phyloP scores from a whole-genome alignment of 2,113 vertebrate genomes.

The Cnemophilus loriae region DNA sequence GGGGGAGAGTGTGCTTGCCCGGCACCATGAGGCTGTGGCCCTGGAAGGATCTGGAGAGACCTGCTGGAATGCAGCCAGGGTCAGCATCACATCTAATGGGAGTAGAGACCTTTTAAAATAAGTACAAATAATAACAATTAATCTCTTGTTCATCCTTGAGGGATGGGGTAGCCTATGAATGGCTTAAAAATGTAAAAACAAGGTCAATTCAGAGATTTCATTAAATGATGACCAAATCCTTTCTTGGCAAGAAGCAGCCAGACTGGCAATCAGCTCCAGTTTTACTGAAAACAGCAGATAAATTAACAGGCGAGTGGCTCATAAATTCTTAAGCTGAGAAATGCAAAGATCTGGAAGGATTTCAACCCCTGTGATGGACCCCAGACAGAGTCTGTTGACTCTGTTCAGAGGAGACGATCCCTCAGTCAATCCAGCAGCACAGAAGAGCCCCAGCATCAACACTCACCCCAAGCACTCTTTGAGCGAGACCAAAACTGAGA shows the following conservation, averaged over 20 bases:
- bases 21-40: accelerated
- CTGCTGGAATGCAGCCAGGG: not conserved
- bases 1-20: not conserved
- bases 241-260: not conserved
- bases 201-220: not conserved
- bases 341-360: not conserved
- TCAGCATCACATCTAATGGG: not conserved
- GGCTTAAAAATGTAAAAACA: not conserved
- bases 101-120: not conserved
- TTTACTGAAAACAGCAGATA: not conserved
- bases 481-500: not conserved
- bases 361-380: not conserved
- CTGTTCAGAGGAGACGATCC: accelerated
- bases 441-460: not conserved
- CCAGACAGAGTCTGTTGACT: not conserved
- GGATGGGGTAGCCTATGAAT: not conserved
- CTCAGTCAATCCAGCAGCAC: not conserved
- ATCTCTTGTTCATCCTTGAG: not conserved
- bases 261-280: not conserved
- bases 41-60: not conserved
- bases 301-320: not conserved
- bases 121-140: not conserved
- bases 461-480: not conserved
- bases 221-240: slow-evolving; percentile 4
- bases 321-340: not conserved